Base-by-base conservation (phyloP, 2,113 vertebrate species). In the Phrynosoma blainvillii region DNA sequence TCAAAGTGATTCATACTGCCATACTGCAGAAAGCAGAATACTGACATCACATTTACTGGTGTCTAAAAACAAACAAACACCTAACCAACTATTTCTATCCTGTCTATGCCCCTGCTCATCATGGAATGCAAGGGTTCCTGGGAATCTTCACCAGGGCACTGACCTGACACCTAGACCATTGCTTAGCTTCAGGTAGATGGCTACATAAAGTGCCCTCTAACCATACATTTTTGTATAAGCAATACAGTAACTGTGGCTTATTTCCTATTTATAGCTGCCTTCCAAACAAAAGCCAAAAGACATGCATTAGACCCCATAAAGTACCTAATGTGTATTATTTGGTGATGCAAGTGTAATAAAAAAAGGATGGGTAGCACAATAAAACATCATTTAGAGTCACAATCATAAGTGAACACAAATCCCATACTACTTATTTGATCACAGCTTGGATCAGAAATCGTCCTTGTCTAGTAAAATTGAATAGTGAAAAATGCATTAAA, bases 341-440 rank as follows among this genome's bases (percentile, higher is more conserved):
- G 87, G 84, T 84, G 71, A 92, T 87, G 54, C 75, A 88, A 92
- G 27, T 79, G 59, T 42, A 90, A 62, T 80, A 76, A 92, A 91
- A 89, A 90, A 79, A 25, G 32, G 79, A 91, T 82, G 84, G 92
- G 78, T 7, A 90, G n/a, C 42, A 65, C 36, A 93, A 91, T 89
- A 84, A 94, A 94, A 93, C 74, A 42, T 18, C 68, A 89, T 92
- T 93, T 91, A 84, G 7, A 90, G 59, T 84, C 59, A 94, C 91
- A 94, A 93, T 88, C 88, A 79, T 70, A 91, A 88, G 86, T 32
- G 0, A 91, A 81, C 83, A 84, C 87, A 89, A 94, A 94, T 90
- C 18, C 1, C 74, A 89, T 86, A 87, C 56, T 90, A 81, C 75
- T 93, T 89, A 87, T 76, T 88, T 90, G 92, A 85, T 7, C 65